Evolutionary conservation across 2,888 invertebrate genomes (phyloP).

Genomic region (Pinctada fucata): DNA sequence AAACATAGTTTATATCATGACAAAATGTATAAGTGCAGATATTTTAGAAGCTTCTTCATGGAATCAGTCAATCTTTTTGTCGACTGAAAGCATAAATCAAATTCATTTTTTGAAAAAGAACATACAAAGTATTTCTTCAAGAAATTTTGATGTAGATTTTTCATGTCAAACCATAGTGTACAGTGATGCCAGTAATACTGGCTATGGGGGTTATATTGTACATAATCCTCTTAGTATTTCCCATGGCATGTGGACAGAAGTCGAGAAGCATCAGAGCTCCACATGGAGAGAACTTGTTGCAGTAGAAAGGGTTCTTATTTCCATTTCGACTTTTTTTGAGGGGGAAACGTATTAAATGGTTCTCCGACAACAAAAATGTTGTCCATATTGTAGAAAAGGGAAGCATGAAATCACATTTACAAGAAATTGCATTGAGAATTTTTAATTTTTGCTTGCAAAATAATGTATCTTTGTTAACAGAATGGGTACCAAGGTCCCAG

Average conservation of each 20-base stretch:
- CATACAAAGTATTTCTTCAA: conserved; percentile 12
- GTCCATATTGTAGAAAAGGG: conserved; percentile 37
- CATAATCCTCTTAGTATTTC: conserved; percentile 28
- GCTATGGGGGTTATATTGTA: conserved; percentile 37
- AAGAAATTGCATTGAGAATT: background rate
- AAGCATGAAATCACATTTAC: conserved; percentile 36
- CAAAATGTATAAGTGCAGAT: conserved; percentile 41
- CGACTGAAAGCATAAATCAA: conserved; percentile 28
- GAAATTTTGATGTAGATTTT: conserved; percentile 3
- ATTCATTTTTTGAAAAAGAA: conserved; percentile 27
- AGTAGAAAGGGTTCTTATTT: conserved; percentile 35
- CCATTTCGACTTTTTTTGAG: conserved; percentile 30
- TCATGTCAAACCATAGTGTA: conserved; percentile 25
- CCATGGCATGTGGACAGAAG: conserved; percentile 40
- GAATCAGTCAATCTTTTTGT: conserved; percentile 26
- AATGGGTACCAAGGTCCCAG: conserved; percentile 40
- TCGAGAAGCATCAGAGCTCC: conserved; percentile 38
- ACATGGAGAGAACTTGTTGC: conserved; percentile 46
- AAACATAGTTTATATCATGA: conserved; percentile 46
- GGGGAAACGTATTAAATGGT: conserved; percentile 41
- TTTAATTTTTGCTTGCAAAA: conserved; percentile 31
- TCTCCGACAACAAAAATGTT: conserved; percentile 41
- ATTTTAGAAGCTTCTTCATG: conserved; percentile 24
- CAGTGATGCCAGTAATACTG: conserved; percentile 37
- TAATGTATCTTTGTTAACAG: conserved; percentile 29